These are phyloP conservation scores for Pinna nobilis DNA, from an alignment of 1,140 invertebrate genomes.

Conservation along the genomic window DNA sequence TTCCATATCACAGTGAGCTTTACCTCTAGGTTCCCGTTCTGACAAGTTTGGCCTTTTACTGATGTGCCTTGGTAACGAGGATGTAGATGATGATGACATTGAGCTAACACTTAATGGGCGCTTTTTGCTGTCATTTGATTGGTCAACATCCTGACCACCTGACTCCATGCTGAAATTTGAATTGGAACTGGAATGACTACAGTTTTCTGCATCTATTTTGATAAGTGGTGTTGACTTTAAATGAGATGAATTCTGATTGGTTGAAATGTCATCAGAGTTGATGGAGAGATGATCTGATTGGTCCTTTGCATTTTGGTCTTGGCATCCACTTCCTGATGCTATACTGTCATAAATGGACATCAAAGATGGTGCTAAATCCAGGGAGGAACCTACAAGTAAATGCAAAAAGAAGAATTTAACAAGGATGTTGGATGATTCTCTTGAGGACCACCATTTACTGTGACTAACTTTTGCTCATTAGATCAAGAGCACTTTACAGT, in stretches of 20 bases:
- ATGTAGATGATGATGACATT: slow-evolving; percentile 86
- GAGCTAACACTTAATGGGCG: slow-evolving; percentile 88
- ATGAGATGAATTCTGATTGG: not conserved
- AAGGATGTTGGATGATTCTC: no score
- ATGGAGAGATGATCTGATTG: not conserved
- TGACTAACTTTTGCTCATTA: no score
- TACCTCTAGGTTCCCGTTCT: slow-evolving; percentile 27
- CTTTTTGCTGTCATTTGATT: slow-evolving; percentile 65
- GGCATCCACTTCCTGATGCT: slow-evolving; percentile 26
- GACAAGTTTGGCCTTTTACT: slow-evolving; percentile 60
- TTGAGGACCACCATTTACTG: no score
- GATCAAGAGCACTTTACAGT: no score
- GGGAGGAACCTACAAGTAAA: no score
- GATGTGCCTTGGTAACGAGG: slow-evolving; percentile 72
- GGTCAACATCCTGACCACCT: slow-evolving; percentile 24
- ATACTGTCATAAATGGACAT: slow-evolving; percentile 81
- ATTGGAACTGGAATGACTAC: slow-evolving; percentile 8
- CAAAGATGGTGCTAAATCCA: slow-evolving; percentile 81
- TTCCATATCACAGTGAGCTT: slow-evolving; percentile 38
- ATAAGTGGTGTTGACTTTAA: not conserved
- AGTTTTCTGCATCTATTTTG: not conserved
- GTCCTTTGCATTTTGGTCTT: not conserved
- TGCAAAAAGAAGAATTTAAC: no score
- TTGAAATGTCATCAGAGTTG: not conserved
- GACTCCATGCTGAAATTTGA: slow-evolving; percentile 16